A percentile compares a stretch with the other conserved stretches of the same genome.
These are phyloP conservation scores for Acleris literana DNA, from an alignment of 2,888 invertebrate genomes.

Conservation along the genomic window DNA sequence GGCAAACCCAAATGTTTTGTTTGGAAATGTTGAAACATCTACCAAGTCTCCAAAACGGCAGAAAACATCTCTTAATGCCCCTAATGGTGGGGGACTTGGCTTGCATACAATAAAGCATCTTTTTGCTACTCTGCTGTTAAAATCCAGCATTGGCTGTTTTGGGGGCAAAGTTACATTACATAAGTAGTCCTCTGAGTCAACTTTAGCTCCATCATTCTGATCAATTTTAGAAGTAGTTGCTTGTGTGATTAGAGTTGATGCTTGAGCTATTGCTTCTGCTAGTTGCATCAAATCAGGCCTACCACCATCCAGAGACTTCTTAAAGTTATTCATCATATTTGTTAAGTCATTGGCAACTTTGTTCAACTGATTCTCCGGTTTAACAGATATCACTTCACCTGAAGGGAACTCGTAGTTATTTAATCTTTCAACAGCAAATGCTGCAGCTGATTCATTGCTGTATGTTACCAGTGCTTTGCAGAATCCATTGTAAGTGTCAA, in stretches of 20 bases:
- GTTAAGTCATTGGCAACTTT: conserved; percentile 68
- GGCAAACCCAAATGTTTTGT: conserved; percentile 96
- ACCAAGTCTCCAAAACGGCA: conserved; percentile 95
- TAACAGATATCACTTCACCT: conserved; percentile 91
- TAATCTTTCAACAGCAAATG: conserved; percentile 91
- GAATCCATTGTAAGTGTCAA: conserved; percentile 75
- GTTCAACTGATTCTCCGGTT: conserved; percentile 81
- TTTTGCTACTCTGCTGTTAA: conserved; percentile 85
- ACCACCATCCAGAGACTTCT: conserved; percentile 62
- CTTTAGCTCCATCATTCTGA: conserved; percentile 40
- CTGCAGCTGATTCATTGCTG: conserved; percentile 63
- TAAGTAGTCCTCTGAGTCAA: conserved; percentile 52
- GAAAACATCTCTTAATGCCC: conserved; percentile 92
- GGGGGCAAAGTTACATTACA: conserved; percentile 89
- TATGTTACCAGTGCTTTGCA: conserved; percentile 70
- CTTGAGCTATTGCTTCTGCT: conserved; percentile 91
- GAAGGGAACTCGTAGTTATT: conserved; percentile 97
- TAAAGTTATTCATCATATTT: conserved; percentile 68
- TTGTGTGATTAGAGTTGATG: conserved; percentile 89
- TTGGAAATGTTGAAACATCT: conserved; percentile 93
- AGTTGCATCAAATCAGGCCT: conserved; percentile 85
- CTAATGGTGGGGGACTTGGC: conserved; percentile 87
- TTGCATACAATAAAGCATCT: conserved; percentile 87
- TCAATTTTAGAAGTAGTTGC: conserved; percentile 68
- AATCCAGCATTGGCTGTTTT: conserved; percentile 85